Conservation (phyloP, 2,797 vertebrate genomes). For the Periophthalmus magnuspinnatus region DNA sequence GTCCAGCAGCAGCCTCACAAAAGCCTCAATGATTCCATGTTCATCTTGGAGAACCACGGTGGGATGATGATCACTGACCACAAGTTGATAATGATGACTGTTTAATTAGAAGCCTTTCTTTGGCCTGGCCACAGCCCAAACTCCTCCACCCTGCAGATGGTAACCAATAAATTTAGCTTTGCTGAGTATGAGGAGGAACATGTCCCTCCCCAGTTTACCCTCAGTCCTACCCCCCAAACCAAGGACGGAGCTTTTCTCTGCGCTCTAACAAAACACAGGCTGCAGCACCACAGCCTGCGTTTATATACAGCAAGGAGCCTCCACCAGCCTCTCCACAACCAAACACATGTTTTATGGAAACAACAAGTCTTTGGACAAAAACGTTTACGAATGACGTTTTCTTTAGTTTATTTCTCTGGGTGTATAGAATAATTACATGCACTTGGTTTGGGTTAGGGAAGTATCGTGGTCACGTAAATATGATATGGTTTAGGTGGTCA, state of each 20-base stretch:
- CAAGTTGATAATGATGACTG: conserved; percentile 86
- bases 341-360: conserved; percentile 9
- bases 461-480: conserved; percentile 41
- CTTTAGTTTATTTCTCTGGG: conserved; percentile 11
- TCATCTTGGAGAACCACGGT: conserved; percentile 75
- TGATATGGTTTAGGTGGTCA: conserved; percentile 40
- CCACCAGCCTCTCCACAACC: background rate
- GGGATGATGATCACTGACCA: conserved; percentile 77
- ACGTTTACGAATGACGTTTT: background rate
- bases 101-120: conserved; percentile 87
- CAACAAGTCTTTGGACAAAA: conserved; percentile 4
- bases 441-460: conserved; percentile 30
- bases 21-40: conserved; percentile 77
- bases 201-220: conserved; percentile 68
- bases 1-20: conserved; percentile 68
- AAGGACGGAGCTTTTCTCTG: conserved; percentile 65
- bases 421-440: conserved; percentile 30
- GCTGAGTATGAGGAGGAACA: conserved; percentile 75
- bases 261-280: conserved; percentile 47
- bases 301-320: conserved; percentile 11
- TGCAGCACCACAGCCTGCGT: conserved; percentile 17
- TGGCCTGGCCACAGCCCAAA: conserved; percentile 77
- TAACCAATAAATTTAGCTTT: conserved; percentile 83
- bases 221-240: conserved; percentile 76
- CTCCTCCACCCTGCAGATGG: conserved; percentile 85